Percentiles rank a stretch among this genome's conserved stretches.
phyloP scores from a whole-genome alignment of 2,888 invertebrate genomes.

The Hydriomena furcata region DNA sequence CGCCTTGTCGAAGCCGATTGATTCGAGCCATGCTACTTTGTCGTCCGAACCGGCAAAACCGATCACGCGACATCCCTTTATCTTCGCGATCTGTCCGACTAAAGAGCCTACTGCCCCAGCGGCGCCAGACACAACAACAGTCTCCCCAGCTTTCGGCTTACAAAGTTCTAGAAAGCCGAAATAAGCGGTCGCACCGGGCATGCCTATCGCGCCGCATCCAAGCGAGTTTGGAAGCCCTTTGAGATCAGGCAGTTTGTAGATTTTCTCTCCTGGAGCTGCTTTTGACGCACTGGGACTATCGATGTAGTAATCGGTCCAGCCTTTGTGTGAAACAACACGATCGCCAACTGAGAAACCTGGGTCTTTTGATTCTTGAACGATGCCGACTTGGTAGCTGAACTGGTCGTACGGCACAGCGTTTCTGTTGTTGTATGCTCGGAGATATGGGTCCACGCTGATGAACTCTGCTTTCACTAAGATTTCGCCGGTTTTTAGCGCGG shows the following conservation, averaged over 20 bases:
- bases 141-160: conserved; percentile 87
- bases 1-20: conserved; percentile 87
- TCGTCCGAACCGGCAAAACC: conserved; percentile 88
- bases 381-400: conserved; percentile 49
- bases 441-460: conserved; percentile 56
- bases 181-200: conserved; percentile 88
- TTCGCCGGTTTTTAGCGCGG: conserved; percentile 81
- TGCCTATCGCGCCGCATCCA: conserved; percentile 85
- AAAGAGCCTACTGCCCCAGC: conserved; percentile 89
- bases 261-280: conserved; percentile 9
- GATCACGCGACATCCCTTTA: conserved; percentile 85
- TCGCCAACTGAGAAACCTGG: conserved; percentile 83
- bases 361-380: conserved; percentile 85
- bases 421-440: conserved; percentile 38
- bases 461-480: conserved; percentile 51
- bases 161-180: conserved; percentile 88
- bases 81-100: conserved; percentile 90
- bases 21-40: conserved; percentile 87
- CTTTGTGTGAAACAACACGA: conserved; percentile 80
- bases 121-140: conserved; percentile 87
- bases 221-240: conserved; percentile 77
- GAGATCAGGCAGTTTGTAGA: conserved; percentile 78
- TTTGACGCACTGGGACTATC: conserved; percentile 14
- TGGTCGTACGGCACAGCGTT: conserved; percentile 50
- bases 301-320: conserved; percentile 43